These are phyloP conservation scores for Dasysyrphus tricinctus DNA, from an alignment of 2,888 invertebrate genomes.

Conservation along the genomic window DNA sequence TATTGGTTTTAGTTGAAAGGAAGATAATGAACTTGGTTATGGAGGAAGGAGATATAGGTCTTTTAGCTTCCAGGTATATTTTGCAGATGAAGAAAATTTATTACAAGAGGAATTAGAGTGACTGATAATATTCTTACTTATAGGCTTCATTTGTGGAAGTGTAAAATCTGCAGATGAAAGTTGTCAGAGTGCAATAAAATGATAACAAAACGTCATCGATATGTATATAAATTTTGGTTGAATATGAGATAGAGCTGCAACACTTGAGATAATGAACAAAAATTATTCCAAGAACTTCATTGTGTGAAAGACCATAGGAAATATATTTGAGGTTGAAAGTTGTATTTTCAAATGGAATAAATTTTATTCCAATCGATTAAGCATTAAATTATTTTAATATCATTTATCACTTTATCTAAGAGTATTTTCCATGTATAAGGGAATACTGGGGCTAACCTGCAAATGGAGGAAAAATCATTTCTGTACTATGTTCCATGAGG, in stretches of 20 bases:
- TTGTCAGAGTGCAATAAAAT: conserved; percentile 5
- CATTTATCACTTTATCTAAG: neutral
- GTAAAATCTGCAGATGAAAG: conserved; percentile 9
- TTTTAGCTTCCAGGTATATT: conserved; percentile 30
- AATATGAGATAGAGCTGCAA: neutral
- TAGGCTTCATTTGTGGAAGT: neutral
- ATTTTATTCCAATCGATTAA: neutral
- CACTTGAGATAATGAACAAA: neutral
- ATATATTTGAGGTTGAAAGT: neutral
- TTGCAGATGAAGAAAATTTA: neutral
- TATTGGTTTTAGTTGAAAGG: conserved; percentile 24
- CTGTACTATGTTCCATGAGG: no score
- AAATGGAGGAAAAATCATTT: no score
- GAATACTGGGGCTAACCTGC: no score
- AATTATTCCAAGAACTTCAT: neutral
- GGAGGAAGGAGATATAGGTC: neutral
- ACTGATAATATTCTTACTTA: neutral
- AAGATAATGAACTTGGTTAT: neutral
- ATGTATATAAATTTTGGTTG: neutral
- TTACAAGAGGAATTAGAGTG: neutral
- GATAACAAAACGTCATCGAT: neutral
- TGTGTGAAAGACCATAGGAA: neutral
- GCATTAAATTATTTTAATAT: neutral
- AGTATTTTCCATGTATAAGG: no score
- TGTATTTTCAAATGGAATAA: neutral